Evolutionary conservation across 2,113 vertebrate genomes (phyloP).

Genomic region (Pantherophis guttatus): DNA sequence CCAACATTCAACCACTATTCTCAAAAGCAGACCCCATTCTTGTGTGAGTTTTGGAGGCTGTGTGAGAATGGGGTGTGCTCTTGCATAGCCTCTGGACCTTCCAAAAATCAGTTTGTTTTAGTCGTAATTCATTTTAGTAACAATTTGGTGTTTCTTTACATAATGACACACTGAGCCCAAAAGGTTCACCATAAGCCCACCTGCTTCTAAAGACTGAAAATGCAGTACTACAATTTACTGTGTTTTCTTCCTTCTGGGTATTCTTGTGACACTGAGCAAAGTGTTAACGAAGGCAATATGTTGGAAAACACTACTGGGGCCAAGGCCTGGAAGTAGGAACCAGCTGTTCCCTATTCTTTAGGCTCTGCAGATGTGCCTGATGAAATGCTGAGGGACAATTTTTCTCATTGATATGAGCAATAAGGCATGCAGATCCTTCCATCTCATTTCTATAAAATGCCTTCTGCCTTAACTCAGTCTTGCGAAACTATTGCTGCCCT

Average conservation of each 20-base stretch:
- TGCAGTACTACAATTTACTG: constrained; percentile 8
- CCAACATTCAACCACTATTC: neutral
- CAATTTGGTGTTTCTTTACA: neutral
- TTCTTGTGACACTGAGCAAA: neutral
- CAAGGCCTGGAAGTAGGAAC: neutral
- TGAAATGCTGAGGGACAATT: neutral
- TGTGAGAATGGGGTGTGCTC: neutral
- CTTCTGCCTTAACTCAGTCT: constrained; percentile 16
- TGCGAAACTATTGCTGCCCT: neutral
- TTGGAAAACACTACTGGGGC: constrained; percentile 1
- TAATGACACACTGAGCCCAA: neutral
- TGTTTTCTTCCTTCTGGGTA: neutral
- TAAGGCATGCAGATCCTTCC: neutral
- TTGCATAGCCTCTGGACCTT: neutral
- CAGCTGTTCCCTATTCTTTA: constrained; percentile 14
- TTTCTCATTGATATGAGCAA: constrained; percentile 2
- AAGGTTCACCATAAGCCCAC: neutral
- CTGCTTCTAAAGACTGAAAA: neutral
- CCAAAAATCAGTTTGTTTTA: neutral
- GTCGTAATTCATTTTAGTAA: neutral
- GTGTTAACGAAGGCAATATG: constrained; percentile 2
- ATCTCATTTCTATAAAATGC: constrained; percentile 22
- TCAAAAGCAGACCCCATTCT: neutral
- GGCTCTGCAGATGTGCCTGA: neutral
- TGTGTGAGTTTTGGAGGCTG: neutral